Evolutionary conservation across 2,113 vertebrate species (phyloP), one percentile per base, ranked within the genome.

Genomic region (Cygnus atratus): DNA sequence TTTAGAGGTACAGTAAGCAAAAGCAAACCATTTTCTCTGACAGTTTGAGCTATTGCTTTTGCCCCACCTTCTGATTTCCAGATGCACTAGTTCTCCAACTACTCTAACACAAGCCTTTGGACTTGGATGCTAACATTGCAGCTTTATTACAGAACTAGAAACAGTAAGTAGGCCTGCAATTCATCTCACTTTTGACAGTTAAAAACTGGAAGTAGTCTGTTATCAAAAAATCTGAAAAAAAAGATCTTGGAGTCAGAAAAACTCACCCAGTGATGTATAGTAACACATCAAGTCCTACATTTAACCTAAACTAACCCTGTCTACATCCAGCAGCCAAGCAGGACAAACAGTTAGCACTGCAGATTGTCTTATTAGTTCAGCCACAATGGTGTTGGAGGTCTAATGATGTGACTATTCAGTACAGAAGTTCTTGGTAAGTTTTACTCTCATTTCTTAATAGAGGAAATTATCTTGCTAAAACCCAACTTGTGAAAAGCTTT

Each of bases 161-260:
- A 14, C 5, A 72, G 18, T 2, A 10, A 43, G 9, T 0, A 0
- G 26, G 19, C 25, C 39, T 57, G 43, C 8, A 20, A n/a, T 11
- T 33, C 4, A 0, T 8, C 17, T 62, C 24, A 20, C 26, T 62
- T 33, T 41, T 18, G 3, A 20, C 55, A 71, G 33, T 4, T 21
- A 9, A 16, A 16, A 54, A 5, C 18, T 8, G 11, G 70, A 16
- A 20, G 39, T 3, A 1, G 17, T 17, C 37, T 28, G 15, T 8
- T 54, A 58, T n/a, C 37, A 13, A 39, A 77, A 33, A 11, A 5
- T 4, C 26, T 31, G 24, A 44, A 39, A 48, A n/a, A 44, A 3
- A 6, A 35, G 5, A 52, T 15, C 8, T 33, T 2, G 2, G 12
- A 1, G 5, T 4, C 8, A 21, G 25, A 52, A 59, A 55, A 35